Base-by-base conservation (phyloP, 2,888 invertebrate species). In the Synanthedon myopaeformis region DNA sequence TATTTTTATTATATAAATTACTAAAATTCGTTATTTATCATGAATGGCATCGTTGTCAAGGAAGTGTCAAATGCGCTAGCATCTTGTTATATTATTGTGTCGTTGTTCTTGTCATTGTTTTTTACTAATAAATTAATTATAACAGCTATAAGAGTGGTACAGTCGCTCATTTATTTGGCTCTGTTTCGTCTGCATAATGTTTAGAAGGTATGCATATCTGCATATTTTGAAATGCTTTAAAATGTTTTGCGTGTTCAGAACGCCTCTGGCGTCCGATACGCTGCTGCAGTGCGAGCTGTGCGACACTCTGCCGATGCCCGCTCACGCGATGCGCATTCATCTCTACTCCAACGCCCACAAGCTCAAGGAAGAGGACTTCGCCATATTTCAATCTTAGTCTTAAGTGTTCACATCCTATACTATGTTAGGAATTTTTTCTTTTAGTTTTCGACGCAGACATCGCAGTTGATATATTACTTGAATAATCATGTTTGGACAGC, bases 271-370 rank as follows among this genome's bases (percentile, higher is more conserved):
- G 0, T 72, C 78, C 4, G 64, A 60, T 14, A 45, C 56, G 14
- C 70, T 76, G 53, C 62, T 89, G 42, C 41, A 56, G 2, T 90
- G 90, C 70, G 81, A 79, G 62, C 66, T 90, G 28, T 90, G 90
- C 66, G 63, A 70, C 19, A 73, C 80, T 0, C 61, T 61, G 10
- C 64, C 86, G 0, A 71, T 74, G 72, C 73, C 85, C 4, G 61
- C 82, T 42, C 81, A 80, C 54, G 71, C 81, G 2, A 79, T 90
- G 72, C 87, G 90, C 54, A 78, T 81, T 35, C 90, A 90, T 60
- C 76, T 90, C 12, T 82, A 78, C 61, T 85, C 88, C 53, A 71
- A 72, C 57, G 66, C 73, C 19, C 90, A 90, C 65, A 73, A 66
- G 51, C 77, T 82, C 54, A 81, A 77, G 45, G 86, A 87, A 56